These are phyloP conservation scores for Hemicentrotus pulcherrimus DNA, from an alignment of 35 echinoderm and acorn worm genomes.

Conservation along the genomic window DNA sequence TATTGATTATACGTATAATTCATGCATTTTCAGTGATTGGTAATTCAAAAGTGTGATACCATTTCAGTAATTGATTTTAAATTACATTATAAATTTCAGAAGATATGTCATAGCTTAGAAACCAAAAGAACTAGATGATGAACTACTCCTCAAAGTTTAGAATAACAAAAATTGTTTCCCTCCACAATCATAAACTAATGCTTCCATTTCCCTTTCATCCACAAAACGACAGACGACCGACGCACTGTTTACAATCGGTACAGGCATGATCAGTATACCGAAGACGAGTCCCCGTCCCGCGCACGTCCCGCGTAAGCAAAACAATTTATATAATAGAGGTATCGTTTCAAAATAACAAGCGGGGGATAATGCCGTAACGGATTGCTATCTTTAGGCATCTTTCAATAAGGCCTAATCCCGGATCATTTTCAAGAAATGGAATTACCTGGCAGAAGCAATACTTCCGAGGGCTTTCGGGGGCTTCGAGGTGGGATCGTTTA, in stretches of 20 bases:
- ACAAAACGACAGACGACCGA: not conserved
- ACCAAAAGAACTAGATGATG: no score
- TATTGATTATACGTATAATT: no score
- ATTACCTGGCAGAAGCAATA: not conserved
- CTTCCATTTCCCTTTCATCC: not conserved
- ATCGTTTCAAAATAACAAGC: conserved; percentile 22
- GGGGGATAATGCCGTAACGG: not conserved
- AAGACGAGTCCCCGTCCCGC: not conserved
- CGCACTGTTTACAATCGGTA: not conserved
- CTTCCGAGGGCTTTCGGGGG: not conserved
- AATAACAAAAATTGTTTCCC: not conserved
- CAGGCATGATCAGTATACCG: not conserved
- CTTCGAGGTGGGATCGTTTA: not conserved
- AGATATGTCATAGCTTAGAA: no score
- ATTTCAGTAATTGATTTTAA: no score
- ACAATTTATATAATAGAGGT: conserved; percentile 34
- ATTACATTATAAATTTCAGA: no score
- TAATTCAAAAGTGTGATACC: no score
- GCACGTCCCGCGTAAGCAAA: not conserved
- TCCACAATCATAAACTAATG: not conserved
- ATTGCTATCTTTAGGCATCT: conserved; percentile 26
- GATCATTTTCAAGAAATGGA: not conserved
- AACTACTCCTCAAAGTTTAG: not conserved
- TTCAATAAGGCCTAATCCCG: not conserved
- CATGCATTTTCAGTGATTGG: no score